Evolutionary conservation across 2,797 vertebrate species (phyloP), one percentile per base, ranked within the genome.

Genomic region (Carapus acus): DNA sequence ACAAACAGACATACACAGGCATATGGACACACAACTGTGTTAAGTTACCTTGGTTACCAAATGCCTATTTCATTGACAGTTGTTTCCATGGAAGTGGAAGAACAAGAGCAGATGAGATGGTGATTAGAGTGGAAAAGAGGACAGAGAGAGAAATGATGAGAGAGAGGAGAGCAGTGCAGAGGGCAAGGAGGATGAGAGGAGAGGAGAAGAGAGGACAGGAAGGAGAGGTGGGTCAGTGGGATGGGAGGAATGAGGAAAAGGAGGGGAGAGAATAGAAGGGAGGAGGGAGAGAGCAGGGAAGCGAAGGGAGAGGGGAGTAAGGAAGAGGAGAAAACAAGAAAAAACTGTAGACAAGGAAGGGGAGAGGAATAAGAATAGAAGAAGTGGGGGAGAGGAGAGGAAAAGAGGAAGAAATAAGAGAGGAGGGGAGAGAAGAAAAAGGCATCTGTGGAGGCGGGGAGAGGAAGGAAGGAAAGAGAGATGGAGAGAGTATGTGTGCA

Each of bases 31-130:
- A 27, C 24, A 27, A 47, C 64, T 42, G 64, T 65, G 66, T 67
- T 47, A 64, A 45, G 69, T 74, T 69, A 58, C 76, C 71, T 7
- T 73, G 77, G 77, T 67, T 70, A 79, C 77, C 42, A 62, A 74
- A 81, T 83, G 78, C 68, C 72, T 79, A 77, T 81, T 80, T 78
- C 78, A 78, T 79, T 71, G 77, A 79, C 74, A 67, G 59, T 73
- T 37, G 79, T 83, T 78, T 48, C 81, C 73, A 73, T 76, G 72
- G 74, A 62, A 58, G 69, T 79, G 66, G 78, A 78, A 67, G 49
- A 52, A 76, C 31, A 22, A 41, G 43, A 31, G 53, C 42, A 57
- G 70, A 64, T 33, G 58, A 59, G 56, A 54, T 8, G 40, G 18
- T 68, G 76, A 70, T 62, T 59, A 67, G 69, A 60, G 44, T 27